A percentile compares a stretch with the other conserved stretches of the same genome.
Evolutionary conservation across 2,888 invertebrate genomes (phyloP).

Genomic region (Busseola fusca): DNA sequence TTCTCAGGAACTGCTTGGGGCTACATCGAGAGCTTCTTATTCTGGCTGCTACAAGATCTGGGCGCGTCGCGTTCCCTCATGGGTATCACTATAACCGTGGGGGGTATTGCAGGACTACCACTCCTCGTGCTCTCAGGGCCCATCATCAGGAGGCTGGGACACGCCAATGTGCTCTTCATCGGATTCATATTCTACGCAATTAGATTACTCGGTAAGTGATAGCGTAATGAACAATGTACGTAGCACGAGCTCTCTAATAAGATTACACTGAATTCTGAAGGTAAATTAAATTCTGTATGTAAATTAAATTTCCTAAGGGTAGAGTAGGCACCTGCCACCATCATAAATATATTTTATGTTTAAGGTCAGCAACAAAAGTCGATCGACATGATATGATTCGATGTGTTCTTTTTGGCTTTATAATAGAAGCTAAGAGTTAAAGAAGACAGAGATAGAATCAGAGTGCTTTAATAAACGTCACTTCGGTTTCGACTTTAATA

Average conservation of each 20-base stretch:
- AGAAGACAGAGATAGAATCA: too few relatives aligned
- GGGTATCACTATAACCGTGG: slow-evolving; percentile 94
- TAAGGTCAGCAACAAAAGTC: too few relatives aligned
- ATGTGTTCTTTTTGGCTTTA: too few relatives aligned
- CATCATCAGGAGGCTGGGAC: slow-evolving; percentile 92
- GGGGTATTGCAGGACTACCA: slow-evolving; percentile 93
- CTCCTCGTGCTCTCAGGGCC: slow-evolving; percentile 93
- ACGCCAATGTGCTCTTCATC: slow-evolving; percentile 93
- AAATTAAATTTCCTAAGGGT: background rate
- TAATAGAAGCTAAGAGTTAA: too few relatives aligned
- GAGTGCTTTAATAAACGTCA: too few relatives aligned
- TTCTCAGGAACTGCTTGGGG: slow-evolving; percentile 94
- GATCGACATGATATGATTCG: too few relatives aligned
- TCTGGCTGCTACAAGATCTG: slow-evolving; percentile 94
- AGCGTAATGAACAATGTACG: background rate
- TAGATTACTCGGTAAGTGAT: slow-evolving; percentile 90
- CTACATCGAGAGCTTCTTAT: slow-evolving; percentile 94
- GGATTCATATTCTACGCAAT: slow-evolving; percentile 94
- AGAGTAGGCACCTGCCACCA: too few relatives aligned
- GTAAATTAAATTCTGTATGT: background rate
- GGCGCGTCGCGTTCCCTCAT: slow-evolving; percentile 93
- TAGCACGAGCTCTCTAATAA: background rate
- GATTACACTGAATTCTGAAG: background rate
- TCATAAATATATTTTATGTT: too few relatives aligned
- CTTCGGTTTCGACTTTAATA: too few relatives aligned